These are phyloP conservation scores for Siniperca scherzeri DNA, from an alignment of 2,797 vertebrate species.

Conservation along the genomic window DNA sequence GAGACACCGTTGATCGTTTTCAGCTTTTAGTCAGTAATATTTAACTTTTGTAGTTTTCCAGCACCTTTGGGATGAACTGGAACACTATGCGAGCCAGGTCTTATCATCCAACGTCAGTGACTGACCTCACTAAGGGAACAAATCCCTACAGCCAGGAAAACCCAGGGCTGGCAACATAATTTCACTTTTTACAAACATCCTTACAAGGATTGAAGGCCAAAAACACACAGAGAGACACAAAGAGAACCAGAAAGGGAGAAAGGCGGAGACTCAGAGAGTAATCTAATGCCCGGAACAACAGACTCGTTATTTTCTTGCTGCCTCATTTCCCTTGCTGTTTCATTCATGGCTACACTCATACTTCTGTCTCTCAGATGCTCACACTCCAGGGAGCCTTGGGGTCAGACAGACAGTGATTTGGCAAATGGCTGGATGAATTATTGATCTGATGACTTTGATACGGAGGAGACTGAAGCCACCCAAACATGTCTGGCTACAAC, in stretches of 20 bases:
- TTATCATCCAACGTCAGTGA: neutral
- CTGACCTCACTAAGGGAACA: neutral
- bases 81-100: neutral
- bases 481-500: constrained; percentile 59
- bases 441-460: constrained; percentile 76
- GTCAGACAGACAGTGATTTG: constrained; percentile 63
- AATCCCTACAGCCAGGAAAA: neutral
- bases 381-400: constrained; percentile 35
- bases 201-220: neutral
- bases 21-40: constrained; percentile 32
- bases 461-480: constrained; percentile 56
- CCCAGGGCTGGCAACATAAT: neutral
- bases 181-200: neutral
- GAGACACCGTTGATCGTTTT: constrained; percentile 46
- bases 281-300: neutral
- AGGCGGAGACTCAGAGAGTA: neutral
- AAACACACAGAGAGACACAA: neutral
- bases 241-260: constrained; percentile 5
- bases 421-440: constrained; percentile 79
- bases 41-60: neutral
- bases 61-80: neutral
- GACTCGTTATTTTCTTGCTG: constrained; percentile 17
- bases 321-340: constrained; percentile 15
- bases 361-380: constrained; percentile 20
- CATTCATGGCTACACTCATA: constrained; percentile 11